Evolutionary conservation across 2,888 invertebrate species (phyloP), one percentile per base, ranked within the genome.

Genomic region (Polydesmus complanatus): DNA sequence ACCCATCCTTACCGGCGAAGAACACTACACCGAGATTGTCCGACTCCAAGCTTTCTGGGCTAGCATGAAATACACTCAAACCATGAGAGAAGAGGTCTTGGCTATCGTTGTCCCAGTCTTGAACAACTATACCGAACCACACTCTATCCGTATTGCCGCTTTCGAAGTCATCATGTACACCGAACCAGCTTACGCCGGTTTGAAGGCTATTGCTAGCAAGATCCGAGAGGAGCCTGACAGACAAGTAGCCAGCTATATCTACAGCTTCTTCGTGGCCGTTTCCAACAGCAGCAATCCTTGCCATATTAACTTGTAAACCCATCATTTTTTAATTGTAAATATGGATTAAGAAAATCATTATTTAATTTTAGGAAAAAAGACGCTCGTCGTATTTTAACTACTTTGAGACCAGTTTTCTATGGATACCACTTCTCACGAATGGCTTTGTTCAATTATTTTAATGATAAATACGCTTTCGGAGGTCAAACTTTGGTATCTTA

Each of bases 81-180:
- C 61, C 11, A 63, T 65, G 26, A 63, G 61, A 1, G 66, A 65
- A 3, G 62, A 64, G 65, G 66, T 66, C 55, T 8, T 18, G n/a
- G n/a, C 64, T 11, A 52, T 68, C 0, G 22, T 66, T 37, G 60
- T 71, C 49, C 71, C 71, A 18, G 52, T 69, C 8, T 69, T 64
- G 65, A 64, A 68, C 61, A 68, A 72, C 63, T 58, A 57, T 1
- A 63, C 63, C 19, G 71, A 72, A 51, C 58, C 65, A 21, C 68
- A 69, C 27, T 67, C 69, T 19, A 52, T 73, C 11, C 65, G 73
- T 26, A 66, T 72, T 56, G 67, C 68, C 8, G 69, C 72, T 14
- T 68, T 69, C 62, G 61, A 65, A 14, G 61, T 67, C 23, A 58
- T 68, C 3, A 50, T 70, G 60, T 57, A 63, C 25, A 58, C 65